Conservation (phyloP, 1,140 invertebrate species). For the Nephila pilipes region DNA sequence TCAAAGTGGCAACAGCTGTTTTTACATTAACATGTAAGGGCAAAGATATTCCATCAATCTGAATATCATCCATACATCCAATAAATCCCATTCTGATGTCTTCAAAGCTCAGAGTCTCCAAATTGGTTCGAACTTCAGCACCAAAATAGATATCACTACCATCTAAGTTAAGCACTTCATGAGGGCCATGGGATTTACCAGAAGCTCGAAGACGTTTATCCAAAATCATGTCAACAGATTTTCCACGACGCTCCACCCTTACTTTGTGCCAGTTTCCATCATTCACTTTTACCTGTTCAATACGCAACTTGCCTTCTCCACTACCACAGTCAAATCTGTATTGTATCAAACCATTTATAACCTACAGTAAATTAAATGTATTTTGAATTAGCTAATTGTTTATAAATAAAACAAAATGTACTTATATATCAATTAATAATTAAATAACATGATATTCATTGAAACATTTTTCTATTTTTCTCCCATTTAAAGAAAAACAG, state of each 20-base stretch:
- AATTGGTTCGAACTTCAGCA: slow-evolving; percentile 88
- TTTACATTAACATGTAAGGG: slow-evolving; percentile 88
- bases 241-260: slow-evolving; percentile 89
- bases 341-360: slow-evolving; percentile 90
- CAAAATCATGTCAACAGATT: slow-evolving; percentile 88
- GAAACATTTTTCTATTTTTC: no score
- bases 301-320: slow-evolving; percentile 91
- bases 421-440: no score
- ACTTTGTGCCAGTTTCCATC: slow-evolving; percentile 96
- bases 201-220: slow-evolving; percentile 90
- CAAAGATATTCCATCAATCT: slow-evolving; percentile 88
- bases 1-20: slow-evolving; percentile 84
- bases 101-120: slow-evolving; percentile 86
- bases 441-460: no score
- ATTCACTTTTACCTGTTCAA: slow-evolving; percentile 88
- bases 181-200: slow-evolving; percentile 89
- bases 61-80: slow-evolving; percentile 94
- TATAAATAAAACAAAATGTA: not conserved
- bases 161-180: slow-evolving; percentile 93
- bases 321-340: slow-evolving; percentile 95
- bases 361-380: slow-evolving; percentile 79
- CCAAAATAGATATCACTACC: slow-evolving; percentile 92
- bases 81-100: slow-evolving; percentile 89
- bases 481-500: no score
- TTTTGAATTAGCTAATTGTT: not conserved